Evolutionary conservation across 2,888 invertebrate species (phyloP).

Genomic region (Cetonia aurata): DNA sequence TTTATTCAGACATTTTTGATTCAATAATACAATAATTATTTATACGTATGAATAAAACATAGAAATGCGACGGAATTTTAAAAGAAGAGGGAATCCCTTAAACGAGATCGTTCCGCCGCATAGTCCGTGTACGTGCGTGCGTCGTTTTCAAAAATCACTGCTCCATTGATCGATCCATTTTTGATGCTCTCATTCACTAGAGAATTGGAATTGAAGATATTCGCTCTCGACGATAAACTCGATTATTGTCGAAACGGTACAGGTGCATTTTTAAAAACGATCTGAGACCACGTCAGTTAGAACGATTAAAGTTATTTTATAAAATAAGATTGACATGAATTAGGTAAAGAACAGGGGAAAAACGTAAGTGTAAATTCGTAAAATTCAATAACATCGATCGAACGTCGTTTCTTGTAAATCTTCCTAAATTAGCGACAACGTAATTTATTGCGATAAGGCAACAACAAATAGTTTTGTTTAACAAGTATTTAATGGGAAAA

Average conservation of each 20-base stretch:
- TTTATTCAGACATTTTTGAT: conserved; percentile 64
- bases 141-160: conserved; percentile 20
- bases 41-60: conserved; percentile 65
- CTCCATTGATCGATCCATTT: neutral
- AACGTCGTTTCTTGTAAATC: conserved; percentile 3
- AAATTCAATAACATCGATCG: neutral
- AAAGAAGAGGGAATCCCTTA: conserved; percentile 56
- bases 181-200: no score
- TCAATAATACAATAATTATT: conserved; percentile 61
- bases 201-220: no score
- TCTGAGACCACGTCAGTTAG: conserved; percentile 13
- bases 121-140: conserved; percentile 16
- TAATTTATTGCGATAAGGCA: conserved; percentile 23
- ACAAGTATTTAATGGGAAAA: conserved; percentile 5
- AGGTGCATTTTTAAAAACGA: conserved; percentile 20
- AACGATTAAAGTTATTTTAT: conserved; percentile 21
- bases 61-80: conserved; percentile 58
- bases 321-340: conserved; percentile 10
- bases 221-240: no score
- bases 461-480: conserved; percentile 23
- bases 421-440: neutral
- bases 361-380: no score
- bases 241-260: neutral
- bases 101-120: conserved; percentile 59
- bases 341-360: neutral